Base-by-base conservation (phyloP, 92 coral and sea anemone genomes). In the Zoanthus solanderi region DNA sequence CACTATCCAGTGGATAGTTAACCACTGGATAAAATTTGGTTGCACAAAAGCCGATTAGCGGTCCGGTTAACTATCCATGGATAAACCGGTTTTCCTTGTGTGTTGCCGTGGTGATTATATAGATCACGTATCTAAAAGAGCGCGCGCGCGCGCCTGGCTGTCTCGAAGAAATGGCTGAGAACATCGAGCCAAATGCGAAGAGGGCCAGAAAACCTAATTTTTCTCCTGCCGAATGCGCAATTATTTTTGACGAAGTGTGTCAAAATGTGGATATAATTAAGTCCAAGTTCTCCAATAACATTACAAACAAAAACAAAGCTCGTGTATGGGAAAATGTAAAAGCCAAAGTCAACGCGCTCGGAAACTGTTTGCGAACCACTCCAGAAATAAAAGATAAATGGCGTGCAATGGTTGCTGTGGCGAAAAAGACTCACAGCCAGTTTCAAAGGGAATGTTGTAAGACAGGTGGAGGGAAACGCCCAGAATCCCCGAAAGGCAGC, bases 371-470 rank as follows among this genome's bases (percentile, higher is more conserved):
- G 30, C 75, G 88, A 34, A 63, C 66, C 0, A 73, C 83, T 0
- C 1, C 50, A 37, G 90, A 87, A 79, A 75, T 87, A 56, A 87
- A 80, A 81, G 68, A 87, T 16, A 88, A 88, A 46, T 88, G 88
- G 89, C 68, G 79, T 30, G 67, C 71, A 6, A 81, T 81, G 90
- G 88, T 88, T 15, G 57, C 73, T 54, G 57, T 16, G 13, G 90
- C 90, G 2, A 88, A 66, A 28, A 88, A 80, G 31, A 29, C 71
- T 31, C 44, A 17, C 78, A 3, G 30, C 52, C 28, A 50, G 47
- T 71, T 42, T 5, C 30, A n/a, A 46, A 13, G 42, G 12, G 79
- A 61, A 2, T 29, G 78, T 31, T 83, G 12, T 0, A 81, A 88
- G 58, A 88, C 88, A 42, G 88, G 90, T n/a, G 90, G 88, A 14